Conservation (phyloP, 2,113 vertebrate genomes). For the Lethenteron camtschaticum region DNA sequence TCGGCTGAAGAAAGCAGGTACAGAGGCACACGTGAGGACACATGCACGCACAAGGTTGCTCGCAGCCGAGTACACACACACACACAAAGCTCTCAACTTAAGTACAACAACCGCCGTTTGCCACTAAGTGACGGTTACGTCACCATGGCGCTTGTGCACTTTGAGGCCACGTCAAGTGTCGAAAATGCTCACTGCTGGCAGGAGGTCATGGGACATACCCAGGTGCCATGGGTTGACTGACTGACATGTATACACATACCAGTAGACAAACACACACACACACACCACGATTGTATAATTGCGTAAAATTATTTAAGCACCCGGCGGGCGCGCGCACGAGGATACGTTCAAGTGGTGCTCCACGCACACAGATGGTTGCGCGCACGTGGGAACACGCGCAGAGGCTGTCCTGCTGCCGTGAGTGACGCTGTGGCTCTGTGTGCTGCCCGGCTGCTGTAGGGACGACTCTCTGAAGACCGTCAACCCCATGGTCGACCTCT, state of each 20-base stretch:
- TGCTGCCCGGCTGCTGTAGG: not conserved
- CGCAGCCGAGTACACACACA: not conserved
- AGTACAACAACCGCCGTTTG: not conserved
- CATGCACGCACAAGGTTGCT: not conserved
- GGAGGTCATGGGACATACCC: too few relatives aligned
- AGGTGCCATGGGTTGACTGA: too few relatives aligned
- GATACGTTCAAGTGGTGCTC: too few relatives aligned
- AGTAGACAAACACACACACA: too few relatives aligned
- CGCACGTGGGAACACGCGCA: too few relatives aligned
- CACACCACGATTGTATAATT: too few relatives aligned
- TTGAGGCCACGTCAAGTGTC: not conserved
- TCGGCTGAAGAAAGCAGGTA: slow-evolving; percentile 45
- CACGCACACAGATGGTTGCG: too few relatives aligned
- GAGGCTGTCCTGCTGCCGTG: too few relatives aligned
- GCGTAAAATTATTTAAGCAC: too few relatives aligned
- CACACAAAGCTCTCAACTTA: not conserved
- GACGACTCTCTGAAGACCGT: slow-evolving; percentile 28
- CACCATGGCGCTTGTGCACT: not conserved
- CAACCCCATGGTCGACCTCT: slow-evolving; percentile 93
- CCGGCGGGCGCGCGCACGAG: too few relatives aligned
- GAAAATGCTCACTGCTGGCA: not conserved
- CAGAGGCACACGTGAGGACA: not conserved
- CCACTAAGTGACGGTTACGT: not conserved
- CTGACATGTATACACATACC: too few relatives aligned
- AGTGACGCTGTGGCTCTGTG: too few relatives aligned